phyloP scores from a whole-genome alignment of 2,888 invertebrate genomes.

The Phengaris arion region DNA sequence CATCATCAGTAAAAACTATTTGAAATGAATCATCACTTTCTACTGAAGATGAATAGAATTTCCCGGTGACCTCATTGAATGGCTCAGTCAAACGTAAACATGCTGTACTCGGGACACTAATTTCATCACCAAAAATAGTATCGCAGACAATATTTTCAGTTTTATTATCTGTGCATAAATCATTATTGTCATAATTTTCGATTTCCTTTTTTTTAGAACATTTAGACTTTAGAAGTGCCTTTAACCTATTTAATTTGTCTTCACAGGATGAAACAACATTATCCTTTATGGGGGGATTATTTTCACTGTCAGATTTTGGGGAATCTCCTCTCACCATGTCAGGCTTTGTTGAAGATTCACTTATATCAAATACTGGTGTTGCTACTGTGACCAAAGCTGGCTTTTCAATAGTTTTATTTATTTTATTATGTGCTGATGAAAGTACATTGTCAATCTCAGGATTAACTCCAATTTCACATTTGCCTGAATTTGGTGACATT shows the following conservation, averaged over 20 bases:
- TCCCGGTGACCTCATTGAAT: conserved; percentile 66
- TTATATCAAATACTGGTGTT: background rate
- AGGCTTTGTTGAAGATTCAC: background rate
- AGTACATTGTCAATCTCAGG: background rate
- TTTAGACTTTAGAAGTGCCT: conserved; percentile 51
- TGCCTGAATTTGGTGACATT: background rate
- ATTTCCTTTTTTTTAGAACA: conserved; percentile 20
- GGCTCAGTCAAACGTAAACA: conserved; percentile 42
- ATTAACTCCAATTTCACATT: background rate
- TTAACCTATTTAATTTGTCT: conserved; percentile 62
- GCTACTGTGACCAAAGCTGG: background rate
- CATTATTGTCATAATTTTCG: conserved; percentile 5
- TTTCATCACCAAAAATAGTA: conserved; percentile 52
- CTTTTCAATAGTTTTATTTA: background rate
- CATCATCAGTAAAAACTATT: conserved; percentile 65
- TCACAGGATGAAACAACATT: conserved; percentile 58
- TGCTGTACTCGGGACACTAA: conserved; percentile 37
- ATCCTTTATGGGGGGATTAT: conserved; percentile 31
- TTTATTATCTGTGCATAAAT: conserved; percentile 28
- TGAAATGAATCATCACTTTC: conserved; percentile 71
- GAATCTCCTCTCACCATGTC: conserved; percentile 3
- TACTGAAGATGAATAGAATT: conserved; percentile 55
- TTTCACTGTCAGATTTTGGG: conserved; percentile 33
- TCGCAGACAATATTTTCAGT: conserved; percentile 44
- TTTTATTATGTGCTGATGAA: background rate